Evolutionary conservation across 2,888 invertebrate genomes (phyloP).

Genomic region (Pollenia angustigena): DNA sequence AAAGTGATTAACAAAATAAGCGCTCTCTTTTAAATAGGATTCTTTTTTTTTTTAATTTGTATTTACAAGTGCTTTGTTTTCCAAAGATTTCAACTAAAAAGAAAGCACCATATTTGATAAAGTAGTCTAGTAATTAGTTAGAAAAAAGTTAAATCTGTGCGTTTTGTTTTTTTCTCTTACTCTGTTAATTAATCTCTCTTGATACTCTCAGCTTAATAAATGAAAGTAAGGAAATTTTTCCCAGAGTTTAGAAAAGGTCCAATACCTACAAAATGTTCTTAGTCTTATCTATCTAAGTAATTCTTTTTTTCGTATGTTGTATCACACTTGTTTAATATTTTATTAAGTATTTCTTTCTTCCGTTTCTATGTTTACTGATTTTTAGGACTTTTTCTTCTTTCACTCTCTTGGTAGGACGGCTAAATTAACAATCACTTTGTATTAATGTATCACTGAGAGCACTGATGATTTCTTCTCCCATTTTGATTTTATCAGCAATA

Average conservation of each 20-base stretch:
- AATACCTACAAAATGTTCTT: slow-evolving; percentile 22
- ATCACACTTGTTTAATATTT: slow-evolving; percentile 59
- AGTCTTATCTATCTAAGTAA: slow-evolving; percentile 44
- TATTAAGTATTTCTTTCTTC: slow-evolving; percentile 34
- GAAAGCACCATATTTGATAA: slow-evolving; percentile 67
- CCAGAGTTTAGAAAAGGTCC: slow-evolving; percentile 24
- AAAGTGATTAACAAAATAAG: slow-evolving; percentile 11
- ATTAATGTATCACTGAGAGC: slow-evolving; percentile 86
- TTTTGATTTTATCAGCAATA: slow-evolving; percentile 92
- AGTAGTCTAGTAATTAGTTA: slow-evolving; percentile 29
- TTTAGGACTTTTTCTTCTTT: not conserved
- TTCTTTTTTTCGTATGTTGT: slow-evolving; percentile 60
- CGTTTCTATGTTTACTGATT: not conserved
- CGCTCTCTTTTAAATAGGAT: slow-evolving; percentile 26
- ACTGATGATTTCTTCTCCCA: slow-evolving; percentile 91
- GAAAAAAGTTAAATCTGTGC: slow-evolving; percentile 44
- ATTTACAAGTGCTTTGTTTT: slow-evolving; percentile 37
- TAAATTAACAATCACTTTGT: slow-evolving; percentile 83
- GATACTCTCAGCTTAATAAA: slow-evolving; percentile 56
- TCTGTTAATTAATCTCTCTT: slow-evolving; percentile 66
- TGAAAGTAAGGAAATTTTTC: slow-evolving; percentile 72
- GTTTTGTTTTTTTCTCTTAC: slow-evolving; percentile 8
- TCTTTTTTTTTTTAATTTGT: slow-evolving; percentile 9
- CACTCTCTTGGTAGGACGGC: not conserved
- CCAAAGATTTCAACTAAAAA: slow-evolving; percentile 17